A percentile compares a stretch with the other conserved stretches of the same genome.
Conservation (phyloP, 2,888 invertebrate genomes). For the Meloe dianella region DNA sequence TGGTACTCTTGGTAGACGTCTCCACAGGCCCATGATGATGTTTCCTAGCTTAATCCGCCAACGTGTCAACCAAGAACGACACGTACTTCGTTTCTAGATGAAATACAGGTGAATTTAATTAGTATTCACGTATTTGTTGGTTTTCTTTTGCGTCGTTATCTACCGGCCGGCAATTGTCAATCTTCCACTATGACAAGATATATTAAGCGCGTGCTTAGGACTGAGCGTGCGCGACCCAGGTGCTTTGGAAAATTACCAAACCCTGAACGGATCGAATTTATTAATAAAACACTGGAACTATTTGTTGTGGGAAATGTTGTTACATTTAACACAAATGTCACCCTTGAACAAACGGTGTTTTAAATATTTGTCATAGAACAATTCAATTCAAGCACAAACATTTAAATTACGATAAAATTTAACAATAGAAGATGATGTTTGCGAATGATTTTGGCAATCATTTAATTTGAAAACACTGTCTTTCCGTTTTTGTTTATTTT, state of each 20-base stretch:
- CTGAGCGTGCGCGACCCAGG: constrained; percentile 25
- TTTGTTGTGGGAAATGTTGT: background rate
- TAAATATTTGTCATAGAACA: background rate
- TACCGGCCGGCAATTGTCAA: background rate
- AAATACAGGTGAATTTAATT: no score
- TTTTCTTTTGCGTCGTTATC: background rate
- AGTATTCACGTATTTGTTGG: no score
- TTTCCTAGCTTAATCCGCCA: no score
- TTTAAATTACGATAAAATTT: background rate
- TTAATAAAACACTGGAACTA: no score
- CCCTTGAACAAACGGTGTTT: background rate
- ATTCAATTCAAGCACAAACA: background rate
- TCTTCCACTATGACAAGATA: background rate
- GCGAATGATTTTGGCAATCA: background rate
- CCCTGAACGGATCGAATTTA: constrained; percentile 17
- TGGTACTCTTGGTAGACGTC: constrained; percentile 24
- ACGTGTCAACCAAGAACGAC: background rate
- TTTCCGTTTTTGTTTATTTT: background rate
- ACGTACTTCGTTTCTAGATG: background rate
- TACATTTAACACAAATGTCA: background rate
- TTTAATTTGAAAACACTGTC: no score
- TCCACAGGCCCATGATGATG: constrained; percentile 25
- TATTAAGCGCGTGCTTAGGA: background rate
- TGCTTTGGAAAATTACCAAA: constrained; percentile 24
- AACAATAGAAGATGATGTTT: background rate